phyloP scores from a whole-genome alignment of 2,113 vertebrate genomes.

The Odocoileus hemionus region DNA sequence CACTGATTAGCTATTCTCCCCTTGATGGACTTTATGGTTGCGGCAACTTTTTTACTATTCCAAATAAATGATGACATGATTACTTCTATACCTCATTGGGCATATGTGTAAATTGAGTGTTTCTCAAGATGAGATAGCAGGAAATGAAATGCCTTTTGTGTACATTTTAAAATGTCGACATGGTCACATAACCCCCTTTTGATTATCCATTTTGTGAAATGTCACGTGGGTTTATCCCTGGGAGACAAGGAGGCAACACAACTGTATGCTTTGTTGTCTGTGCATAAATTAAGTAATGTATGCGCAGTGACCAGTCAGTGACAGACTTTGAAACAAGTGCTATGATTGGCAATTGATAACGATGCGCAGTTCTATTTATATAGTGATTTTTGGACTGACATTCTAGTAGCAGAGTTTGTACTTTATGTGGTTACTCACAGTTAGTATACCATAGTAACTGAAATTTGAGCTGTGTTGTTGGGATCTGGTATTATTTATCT shows the following conservation, averaged over 20 bases:
- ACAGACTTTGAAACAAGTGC: background rate
- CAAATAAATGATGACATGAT: background rate
- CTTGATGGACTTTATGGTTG: background rate
- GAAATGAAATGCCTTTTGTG: background rate
- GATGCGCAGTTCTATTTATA: background rate
- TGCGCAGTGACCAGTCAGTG: background rate
- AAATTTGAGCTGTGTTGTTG: background rate
- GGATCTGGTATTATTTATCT: background rate
- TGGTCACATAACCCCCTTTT: background rate
- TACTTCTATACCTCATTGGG: background rate
- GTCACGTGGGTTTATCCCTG: background rate
- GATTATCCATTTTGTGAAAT: background rate
- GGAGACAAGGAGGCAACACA: background rate
- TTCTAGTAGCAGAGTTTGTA: background rate
- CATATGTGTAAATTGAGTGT: background rate
- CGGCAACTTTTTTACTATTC: background rate
- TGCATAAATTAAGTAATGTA: background rate
- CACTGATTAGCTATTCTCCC: background rate
- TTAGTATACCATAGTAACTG: background rate
- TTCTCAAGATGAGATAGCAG: background rate
- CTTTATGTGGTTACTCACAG: background rate
- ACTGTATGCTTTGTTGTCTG: background rate
- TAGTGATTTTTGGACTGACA: background rate
- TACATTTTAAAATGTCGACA: background rate
- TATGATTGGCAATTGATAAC: background rate